phyloP scores from a whole-genome alignment of 30 jellyfish, hydroid and myxozoan genomes.

The Phacellophora camtschatica region DNA sequence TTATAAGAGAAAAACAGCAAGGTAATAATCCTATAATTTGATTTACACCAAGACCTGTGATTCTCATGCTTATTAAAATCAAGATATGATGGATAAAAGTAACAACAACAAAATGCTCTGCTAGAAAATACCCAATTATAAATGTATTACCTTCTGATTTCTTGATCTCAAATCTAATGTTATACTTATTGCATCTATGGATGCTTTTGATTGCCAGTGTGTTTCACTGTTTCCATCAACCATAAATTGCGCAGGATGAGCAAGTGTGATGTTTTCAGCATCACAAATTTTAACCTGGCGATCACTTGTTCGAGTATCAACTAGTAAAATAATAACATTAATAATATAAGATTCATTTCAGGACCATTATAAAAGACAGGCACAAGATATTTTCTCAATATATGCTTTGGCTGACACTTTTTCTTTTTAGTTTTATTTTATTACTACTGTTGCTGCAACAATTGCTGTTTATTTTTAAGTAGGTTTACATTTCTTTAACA shows the following conservation, averaged over 20 bases:
- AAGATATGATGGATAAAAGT: too few relatives aligned
- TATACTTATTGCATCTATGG: slow-evolving; percentile 41
- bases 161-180: slow-evolving; percentile 55
- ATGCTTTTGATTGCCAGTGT: slow-evolving; percentile 77
- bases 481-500: too few relatives aligned
- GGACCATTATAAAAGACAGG: neutral
- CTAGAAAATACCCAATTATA: neutral
- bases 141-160: slow-evolving; percentile 60
- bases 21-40: too few relatives aligned
- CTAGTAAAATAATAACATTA: neutral
- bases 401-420: neutral
- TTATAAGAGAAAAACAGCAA: too few relatives aligned
- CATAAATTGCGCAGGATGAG: slow-evolving; percentile 63
- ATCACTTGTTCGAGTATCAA: slow-evolving; percentile 19
- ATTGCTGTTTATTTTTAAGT: too few relatives aligned
- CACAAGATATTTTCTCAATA: neutral
- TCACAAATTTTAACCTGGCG: slow-evolving; percentile 48
- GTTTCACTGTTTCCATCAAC: slow-evolving; percentile 53
- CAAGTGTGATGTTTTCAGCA: slow-evolving; percentile 34
- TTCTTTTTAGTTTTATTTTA: too few relatives aligned
- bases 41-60: neutral
- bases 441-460: too few relatives aligned
- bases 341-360: neutral
- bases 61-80: too few relatives aligned
- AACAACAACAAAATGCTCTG: neutral